These are phyloP conservation scores for Podargus strigoides DNA, from an alignment of 2,797 vertebrate genomes.

Conservation along the genomic window DNA sequence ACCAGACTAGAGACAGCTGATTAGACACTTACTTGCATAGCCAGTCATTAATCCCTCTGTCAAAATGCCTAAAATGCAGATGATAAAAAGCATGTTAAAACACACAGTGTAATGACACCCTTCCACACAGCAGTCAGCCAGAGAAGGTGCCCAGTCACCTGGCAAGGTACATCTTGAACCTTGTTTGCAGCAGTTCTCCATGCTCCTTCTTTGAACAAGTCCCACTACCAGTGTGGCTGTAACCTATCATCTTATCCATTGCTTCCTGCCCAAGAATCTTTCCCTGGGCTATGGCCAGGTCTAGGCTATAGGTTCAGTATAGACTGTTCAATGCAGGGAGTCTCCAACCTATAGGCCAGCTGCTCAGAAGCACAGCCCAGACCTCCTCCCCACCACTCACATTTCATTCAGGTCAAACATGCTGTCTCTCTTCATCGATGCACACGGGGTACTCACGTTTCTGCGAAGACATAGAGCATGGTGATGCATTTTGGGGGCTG, in stretches of 20 bases:
- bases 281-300: not conserved
- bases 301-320: not conserved
- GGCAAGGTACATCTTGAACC: not conserved
- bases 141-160: not conserved
- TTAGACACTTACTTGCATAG: constrained; percentile 90
- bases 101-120: not conserved
- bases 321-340: not conserved
- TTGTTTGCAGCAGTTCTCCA: not conserved
- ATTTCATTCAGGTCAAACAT: rapidly evolving
- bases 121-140: not conserved
- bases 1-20: rapidly evolving
- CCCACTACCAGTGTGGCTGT: rapidly evolving
- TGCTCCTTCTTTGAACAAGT: not conserved
- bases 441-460: constrained; percentile 82
- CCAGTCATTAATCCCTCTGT: constrained; percentile 97
- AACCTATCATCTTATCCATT: not conserved
- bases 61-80: constrained; percentile 84
- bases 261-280: not conserved
- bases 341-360: not conserved
- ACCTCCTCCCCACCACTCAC: rapidly evolving
- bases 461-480: constrained; percentile 91
- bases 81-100: not conserved
- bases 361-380: not conserved
- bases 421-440: rapidly evolving
- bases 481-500: constrained; percentile 96